These are phyloP conservation scores for Ophioninae sp. DNA, from an alignment of 2,888 invertebrate genomes.

Conservation along the genomic window DNA sequence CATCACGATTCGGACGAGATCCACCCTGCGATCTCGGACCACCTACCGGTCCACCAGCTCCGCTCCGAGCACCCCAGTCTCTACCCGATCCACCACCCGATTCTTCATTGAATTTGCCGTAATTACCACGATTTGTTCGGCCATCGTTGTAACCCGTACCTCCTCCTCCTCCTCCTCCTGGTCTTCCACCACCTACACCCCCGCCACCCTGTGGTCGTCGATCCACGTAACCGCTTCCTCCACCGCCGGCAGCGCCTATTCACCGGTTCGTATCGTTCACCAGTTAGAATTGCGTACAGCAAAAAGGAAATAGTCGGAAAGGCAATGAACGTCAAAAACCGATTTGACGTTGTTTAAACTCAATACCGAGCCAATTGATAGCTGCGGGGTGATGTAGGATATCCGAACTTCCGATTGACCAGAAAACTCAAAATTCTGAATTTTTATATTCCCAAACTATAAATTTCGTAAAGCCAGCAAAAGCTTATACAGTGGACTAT, in stretches of 20 bases:
- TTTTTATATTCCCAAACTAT: too few species aligned
- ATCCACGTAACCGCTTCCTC: constrained; percentile 71
- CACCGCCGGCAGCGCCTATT: constrained; percentile 38
- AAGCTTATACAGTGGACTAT: too few species aligned
- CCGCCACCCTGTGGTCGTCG: constrained; percentile 69
- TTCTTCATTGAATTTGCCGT: constrained; percentile 74
- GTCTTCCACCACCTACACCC: constrained; percentile 65
- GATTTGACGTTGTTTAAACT: too few species aligned
- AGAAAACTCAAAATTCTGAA: too few species aligned
- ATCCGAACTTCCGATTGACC: too few species aligned
- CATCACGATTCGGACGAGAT: constrained; percentile 77
- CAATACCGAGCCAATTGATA: not conserved
- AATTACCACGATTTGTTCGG: constrained; percentile 74
- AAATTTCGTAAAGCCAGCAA: too few species aligned
- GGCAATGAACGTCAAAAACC: too few species aligned
- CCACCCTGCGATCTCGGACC: constrained; percentile 77
- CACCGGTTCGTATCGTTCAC: not conserved
- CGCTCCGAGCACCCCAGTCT: constrained; percentile 66
- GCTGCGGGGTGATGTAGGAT: not conserved
- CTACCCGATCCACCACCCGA: constrained; percentile 61
- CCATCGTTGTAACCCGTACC: constrained; percentile 64
- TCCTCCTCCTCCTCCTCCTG: constrained; percentile 69
- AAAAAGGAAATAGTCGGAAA: not conserved
- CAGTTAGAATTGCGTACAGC: not conserved
- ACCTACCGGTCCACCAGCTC: constrained; percentile 74